Evolutionary conservation across 2,888 invertebrate genomes (phyloP), one percentile per base, ranked within the genome.

Genomic region (Eledona agricola): DNA sequence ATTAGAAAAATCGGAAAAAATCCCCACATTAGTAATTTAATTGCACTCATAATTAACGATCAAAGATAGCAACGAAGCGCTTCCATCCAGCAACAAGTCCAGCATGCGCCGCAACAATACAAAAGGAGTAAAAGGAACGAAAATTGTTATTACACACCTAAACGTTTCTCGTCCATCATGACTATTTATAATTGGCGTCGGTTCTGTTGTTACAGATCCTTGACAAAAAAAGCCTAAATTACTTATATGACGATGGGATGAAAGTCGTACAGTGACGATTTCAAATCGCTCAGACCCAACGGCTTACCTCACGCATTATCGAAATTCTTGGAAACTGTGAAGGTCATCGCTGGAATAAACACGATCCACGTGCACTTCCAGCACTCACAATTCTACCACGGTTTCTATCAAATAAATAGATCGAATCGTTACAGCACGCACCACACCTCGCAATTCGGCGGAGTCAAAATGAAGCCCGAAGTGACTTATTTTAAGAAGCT

Each of bases 401-500:
- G 11, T 28, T 10, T 25, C 7, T 5, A 19, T 19, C 5, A 19
- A 19, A 19, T 19, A 19, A 19, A 19, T 4, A 19, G 4, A 4
- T 5, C 19, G 5, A 19, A 4, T 19, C 19, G 4, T 19, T 4
- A 5, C 5, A 19, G 19, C 19, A 3, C 5, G 9, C 29, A 28
- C 35, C 35, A 20, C 35, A 29, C 47, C 37, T 47, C 29, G 20
- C 7, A 47, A 37, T 28, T n/a, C 13, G 22, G 29, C 25, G 17
- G 16, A 29, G 37, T 19, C 40, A 40, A 50, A 50, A 59, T 54
- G 57, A 61, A 63, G 58, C 59, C 53, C 60, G 58, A 63, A 59
- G 64, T 58, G 60, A 62, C 63, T 67, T 73, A 72, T 72, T 73
- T 72, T 72, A 66, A 70, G 72, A 71, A 68, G 62, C 64, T 68